Base-by-base conservation (phyloP, 2,888 invertebrate genomes). In the Pachymerium ferrugineum region DNA sequence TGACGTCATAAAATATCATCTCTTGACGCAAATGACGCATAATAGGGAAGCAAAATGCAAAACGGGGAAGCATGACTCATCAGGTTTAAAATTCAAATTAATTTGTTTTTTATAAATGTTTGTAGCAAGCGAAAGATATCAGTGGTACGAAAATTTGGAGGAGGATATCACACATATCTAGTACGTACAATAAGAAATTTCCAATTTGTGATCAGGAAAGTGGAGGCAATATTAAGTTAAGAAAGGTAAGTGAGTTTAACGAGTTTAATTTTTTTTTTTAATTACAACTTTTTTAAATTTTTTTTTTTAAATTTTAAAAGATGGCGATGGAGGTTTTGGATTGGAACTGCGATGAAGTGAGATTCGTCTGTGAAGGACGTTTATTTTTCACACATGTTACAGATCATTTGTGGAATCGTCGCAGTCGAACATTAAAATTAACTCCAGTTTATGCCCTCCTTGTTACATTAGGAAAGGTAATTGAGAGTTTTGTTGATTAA, bases 281-380 rank as follows among this genome's bases (percentile, higher is more conserved):
- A 10, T 14, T 8, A 54, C 8, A 10, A 14, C 74, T 31, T 67
- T 72, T 72, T 28, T 6, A 8, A 4, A 12, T 47, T 30, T 31
- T 73, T 30, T 74, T 14, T 47, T 68, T 8, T 67, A 14, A 72
- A 54, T 77, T 77, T 30, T 78, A 88, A n/a, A n/a, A n/a, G 88
- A 91, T 95, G 87, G 95, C 95, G 73, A 90, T 96, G 76, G 95
- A 97, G 82, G 89, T 94, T 4, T 84, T 97, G 77, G 94, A 94
- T 80, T 97, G 97, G 97, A 80, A 80, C 73, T 92, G 91, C 84
- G 93, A 93, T 81, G 94, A 95, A 82, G 92, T 93, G 69, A 89
- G 91, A 82, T 94, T 96, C 82, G 90, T 93, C 77, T 87, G 94
- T 84, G 94, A 95, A 83, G 95, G 95, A 75, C 90, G 91, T 82